These are phyloP conservation scores for Anoplopoma fimbria DNA, from an alignment of 2,113 vertebrate species.

Conservation along the genomic window DNA sequence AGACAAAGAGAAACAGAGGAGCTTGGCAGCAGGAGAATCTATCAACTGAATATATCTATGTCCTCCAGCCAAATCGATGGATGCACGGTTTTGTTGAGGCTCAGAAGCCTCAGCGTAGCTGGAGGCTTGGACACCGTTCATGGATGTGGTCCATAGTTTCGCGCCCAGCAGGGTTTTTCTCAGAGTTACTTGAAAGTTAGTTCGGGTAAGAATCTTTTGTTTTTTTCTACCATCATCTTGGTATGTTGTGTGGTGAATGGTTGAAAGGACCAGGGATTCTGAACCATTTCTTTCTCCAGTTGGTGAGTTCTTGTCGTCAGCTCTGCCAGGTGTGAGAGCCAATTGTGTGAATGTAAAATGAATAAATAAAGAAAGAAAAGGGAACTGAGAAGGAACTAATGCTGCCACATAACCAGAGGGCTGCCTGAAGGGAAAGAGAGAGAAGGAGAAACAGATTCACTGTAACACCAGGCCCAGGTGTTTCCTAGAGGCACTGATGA, in stretches of 20 bases:
- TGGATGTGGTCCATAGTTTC: slow-evolving; percentile 17
- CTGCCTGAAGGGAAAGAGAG: not conserved
- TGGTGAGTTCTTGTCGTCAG: not conserved
- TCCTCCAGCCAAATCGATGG: slow-evolving; percentile 30
- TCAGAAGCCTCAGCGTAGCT: not conserved
- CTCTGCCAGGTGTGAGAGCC: not conserved
- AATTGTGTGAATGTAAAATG: not conserved
- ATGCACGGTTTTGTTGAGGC: slow-evolving; percentile 1
- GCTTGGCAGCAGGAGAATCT: slow-evolving; percentile 23
- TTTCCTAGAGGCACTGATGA: not conserved
- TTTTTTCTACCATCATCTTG: not conserved
- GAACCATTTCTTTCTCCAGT: not conserved
- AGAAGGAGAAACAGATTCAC: not conserved
- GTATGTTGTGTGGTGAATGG: not conserved
- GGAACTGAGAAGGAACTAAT: not conserved
- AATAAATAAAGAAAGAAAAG: not conserved
- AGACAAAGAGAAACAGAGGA: slow-evolving; percentile 21
- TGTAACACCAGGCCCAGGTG: not conserved
- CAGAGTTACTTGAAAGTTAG: not conserved
- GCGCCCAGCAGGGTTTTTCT: not conserved
- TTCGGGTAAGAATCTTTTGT: not conserved
- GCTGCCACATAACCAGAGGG: not conserved
- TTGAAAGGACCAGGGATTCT: not conserved
- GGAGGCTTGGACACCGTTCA: not conserved
- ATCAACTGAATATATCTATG: slow-evolving; percentile 8